Base-by-base conservation (phyloP, 2,797 vertebrate genomes). In the Meriones psammophilus region DNA sequence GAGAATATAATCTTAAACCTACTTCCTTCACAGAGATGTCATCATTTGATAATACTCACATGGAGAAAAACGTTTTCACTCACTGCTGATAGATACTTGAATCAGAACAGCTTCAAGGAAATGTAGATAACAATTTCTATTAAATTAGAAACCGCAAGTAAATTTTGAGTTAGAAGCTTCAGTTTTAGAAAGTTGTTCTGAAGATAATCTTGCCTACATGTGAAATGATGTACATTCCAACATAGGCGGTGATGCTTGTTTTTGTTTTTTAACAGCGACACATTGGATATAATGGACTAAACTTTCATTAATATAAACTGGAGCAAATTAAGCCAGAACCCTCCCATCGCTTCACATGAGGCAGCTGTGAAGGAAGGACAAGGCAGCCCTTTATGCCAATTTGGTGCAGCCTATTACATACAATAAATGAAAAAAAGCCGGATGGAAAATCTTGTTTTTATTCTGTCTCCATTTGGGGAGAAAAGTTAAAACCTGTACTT, bases 141-240 rank as follows among this genome's bases (percentile, higher is more conserved):
- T 76, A 95, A 78, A 88, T 88, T 88, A 94, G 88, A 95, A 90
- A 95, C 33, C 36, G 66, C 56, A 83, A 81, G 60, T 39, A 68
- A 88, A 91, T 69, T 90, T 83, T 39, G 39, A 83, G 33, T 94
- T 62, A 78, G 24, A 30, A 77, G 78, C 88, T 93, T 94, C n/a
- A 50, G 17, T 78, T 68, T 95, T 3, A 36, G 42, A 46, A 96
- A 89, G 22, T 46, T 46, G 62, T 24, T 89, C 68, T 10, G 20
- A 28, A 96, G 33, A 64, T 62, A 68, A 89, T n/a, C 6, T 28
- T 77, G 28, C 8, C 30, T 8, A 26, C 13, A 12, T 73, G 4
- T 62, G 33, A 91, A 80, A 71, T 76, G 56, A 69, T 56, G 9
- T 58, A 12, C 74, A 36, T 60, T 74, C 79, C 89, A 46, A 4